These are phyloP conservation scores for Rhogogaster chlorosoma DNA, from an alignment of 2,888 invertebrate genomes.

Conservation along the genomic window DNA sequence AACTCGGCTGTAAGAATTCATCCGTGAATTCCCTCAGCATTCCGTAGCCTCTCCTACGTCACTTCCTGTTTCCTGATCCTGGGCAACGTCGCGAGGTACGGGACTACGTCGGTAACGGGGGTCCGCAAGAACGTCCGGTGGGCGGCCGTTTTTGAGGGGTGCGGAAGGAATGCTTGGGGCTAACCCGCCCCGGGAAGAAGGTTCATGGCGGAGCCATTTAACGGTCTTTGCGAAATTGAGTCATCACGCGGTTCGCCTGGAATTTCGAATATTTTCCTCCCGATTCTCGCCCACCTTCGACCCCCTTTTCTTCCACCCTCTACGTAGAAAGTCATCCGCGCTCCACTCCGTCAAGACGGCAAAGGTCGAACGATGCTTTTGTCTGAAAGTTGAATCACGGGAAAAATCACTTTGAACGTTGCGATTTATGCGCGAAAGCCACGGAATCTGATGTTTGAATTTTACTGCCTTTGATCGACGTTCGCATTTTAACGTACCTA, in stretches of 20 bases:
- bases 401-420: background rate
- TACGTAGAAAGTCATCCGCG: constrained; percentile 25
- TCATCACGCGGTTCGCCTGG: constrained; percentile 77
- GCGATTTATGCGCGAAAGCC: background rate
- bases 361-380: constrained; percentile 40
- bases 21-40: constrained; percentile 28
- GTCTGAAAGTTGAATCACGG: constrained; percentile 11
- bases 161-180: constrained; percentile 69
- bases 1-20: constrained; percentile 38
- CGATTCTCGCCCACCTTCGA: constrained; percentile 78
- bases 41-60: constrained; percentile 42
- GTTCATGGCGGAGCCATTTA: constrained; percentile 76
- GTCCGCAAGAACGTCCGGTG: constrained; percentile 45
- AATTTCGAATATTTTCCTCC: constrained; percentile 79
- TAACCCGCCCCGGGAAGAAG: constrained; percentile 56
- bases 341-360: constrained; percentile 23
- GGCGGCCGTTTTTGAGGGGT: constrained; percentile 66
- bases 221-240: constrained; percentile 77
- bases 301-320: constrained; percentile 71
- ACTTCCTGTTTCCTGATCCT: constrained; percentile 46
- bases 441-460: background rate
- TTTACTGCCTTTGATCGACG: background rate
- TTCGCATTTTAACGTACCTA: background rate
- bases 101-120: constrained; percentile 49
- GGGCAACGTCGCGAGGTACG: background rate